Percentiles rank a stretch among this genome's conserved stretches.
These are phyloP conservation scores for Campoletis sonorensis DNA, from an alignment of 1,140 invertebrate species.

Conservation along the genomic window DNA sequence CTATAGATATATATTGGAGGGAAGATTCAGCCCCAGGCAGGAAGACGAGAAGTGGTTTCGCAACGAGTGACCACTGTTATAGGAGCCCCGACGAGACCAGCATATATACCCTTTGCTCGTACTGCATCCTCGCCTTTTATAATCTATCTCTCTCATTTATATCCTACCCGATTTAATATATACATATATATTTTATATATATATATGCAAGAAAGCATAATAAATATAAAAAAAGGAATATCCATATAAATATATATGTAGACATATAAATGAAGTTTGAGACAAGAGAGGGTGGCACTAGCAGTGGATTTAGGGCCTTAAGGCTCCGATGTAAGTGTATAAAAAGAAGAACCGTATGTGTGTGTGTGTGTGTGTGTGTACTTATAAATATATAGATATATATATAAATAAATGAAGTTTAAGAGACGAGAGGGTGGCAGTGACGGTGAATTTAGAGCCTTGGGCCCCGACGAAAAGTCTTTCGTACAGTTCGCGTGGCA, in stretches of 20 bases:
- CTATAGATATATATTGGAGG: too few relatives aligned
- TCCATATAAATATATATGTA: not conserved
- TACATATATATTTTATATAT: not conserved
- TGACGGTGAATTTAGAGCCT: slow-evolving; percentile 25
- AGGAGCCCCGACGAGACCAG: slow-evolving; percentile 47
- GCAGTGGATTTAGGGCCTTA: slow-evolving; percentile 28
- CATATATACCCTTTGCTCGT: slow-evolving; percentile 3
- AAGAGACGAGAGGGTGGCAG: slow-evolving; percentile 27
- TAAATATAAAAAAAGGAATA: too few relatives aligned
- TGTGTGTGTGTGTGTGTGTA: not conserved
- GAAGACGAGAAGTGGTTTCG: slow-evolving; percentile 69
- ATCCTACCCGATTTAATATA: not conserved
- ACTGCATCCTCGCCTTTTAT: slow-evolving; percentile 21
- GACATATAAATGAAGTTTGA: slow-evolving; percentile 5
- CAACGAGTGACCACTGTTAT: slow-evolving; percentile 64
- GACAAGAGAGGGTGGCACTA: slow-evolving; percentile 23
- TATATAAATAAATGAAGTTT: not conserved
- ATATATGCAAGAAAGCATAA: not conserved
- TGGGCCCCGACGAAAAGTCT: slow-evolving; percentile 48
- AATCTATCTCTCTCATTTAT: slow-evolving; percentile 39
- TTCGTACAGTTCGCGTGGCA: slow-evolving; percentile 53
- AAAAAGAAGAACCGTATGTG: too few relatives aligned
- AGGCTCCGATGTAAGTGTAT: slow-evolving; percentile 13
- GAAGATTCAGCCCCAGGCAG: slow-evolving; percentile 61
- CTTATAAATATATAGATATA: too few relatives aligned